phyloP scores from a whole-genome alignment of 2,113 vertebrate species.

The Hemicordylus capensis region DNA sequence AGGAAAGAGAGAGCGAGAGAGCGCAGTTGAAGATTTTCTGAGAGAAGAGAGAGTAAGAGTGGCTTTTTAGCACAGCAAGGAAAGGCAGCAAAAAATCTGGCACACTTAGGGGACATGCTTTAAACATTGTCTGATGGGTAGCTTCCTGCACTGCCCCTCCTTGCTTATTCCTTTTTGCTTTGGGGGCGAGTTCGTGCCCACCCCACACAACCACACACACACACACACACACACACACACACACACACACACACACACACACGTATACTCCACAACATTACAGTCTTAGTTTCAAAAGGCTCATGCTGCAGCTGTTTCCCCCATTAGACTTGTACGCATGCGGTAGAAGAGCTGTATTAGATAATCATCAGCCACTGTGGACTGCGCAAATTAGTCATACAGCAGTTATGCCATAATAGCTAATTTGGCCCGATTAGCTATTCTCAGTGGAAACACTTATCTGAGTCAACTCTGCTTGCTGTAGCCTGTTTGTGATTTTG shows the following conservation, averaged over 20 bases:
- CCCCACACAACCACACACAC: not conserved
- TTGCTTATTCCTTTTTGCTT: not conserved
- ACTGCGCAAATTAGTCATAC: slow-evolving; percentile 53
- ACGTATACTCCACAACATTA: not conserved
- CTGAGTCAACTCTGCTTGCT: slow-evolving; percentile 63
- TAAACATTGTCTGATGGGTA: not conserved
- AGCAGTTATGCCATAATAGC: slow-evolving; percentile 39
- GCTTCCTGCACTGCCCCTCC: not conserved
- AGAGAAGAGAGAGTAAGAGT: not conserved
- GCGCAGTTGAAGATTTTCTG: not conserved
- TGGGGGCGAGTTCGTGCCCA: not conserved
- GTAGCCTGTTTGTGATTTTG: slow-evolving; percentile 61
- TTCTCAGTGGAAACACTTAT: slow-evolving; percentile 64
- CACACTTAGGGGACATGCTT: not conserved
- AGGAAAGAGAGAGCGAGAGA: too few species aligned
- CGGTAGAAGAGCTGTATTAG: not conserved
- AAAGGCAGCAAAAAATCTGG: not conserved
- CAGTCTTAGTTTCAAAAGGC: not conserved
- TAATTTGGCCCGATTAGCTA: slow-evolving; percentile 65
- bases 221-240: too few species aligned
- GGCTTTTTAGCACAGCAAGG: not conserved
- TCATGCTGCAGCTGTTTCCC: not conserved
- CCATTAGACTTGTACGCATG: not conserved
- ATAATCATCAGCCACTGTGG: slow-evolving; percentile 55
- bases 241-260: too few species aligned